These are phyloP conservation scores for Pammene aurita DNA, from an alignment of 2,888 invertebrate genomes.

Conservation along the genomic window DNA sequence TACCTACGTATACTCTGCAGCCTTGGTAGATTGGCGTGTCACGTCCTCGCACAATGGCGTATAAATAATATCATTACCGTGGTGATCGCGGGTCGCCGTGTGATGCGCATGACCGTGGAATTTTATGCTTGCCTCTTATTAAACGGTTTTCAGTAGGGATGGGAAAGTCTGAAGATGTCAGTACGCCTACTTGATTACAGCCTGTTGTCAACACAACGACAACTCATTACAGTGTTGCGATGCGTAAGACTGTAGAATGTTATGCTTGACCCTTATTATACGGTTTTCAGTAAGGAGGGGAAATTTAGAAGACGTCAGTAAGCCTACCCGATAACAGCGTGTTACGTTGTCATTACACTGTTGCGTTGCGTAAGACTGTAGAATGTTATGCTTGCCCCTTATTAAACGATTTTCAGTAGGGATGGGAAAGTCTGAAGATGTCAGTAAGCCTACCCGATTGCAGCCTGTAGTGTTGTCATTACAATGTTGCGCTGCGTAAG, in stretches of 20 bases:
- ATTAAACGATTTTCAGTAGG: conserved; percentile 39
- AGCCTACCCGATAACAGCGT: neutral
- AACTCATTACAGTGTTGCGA: neutral
- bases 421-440: conserved; percentile 3
- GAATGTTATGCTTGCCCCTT: neutral
- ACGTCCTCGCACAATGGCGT: conserved; percentile 62
- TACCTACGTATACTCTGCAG: neutral
- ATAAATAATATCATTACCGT: conserved; percentile 61
- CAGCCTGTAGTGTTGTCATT: neutral
- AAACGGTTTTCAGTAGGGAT: conserved; percentile 38
- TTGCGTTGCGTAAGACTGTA: no score
- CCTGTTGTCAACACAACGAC: no score
- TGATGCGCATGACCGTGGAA: conserved; percentile 35
- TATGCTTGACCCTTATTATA: neutral
- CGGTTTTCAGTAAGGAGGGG: conserved; percentile 32
- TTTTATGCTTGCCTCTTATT: conserved; percentile 35
- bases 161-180: neutral
- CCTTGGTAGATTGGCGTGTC: conserved; percentile 46
- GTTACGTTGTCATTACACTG: no score
- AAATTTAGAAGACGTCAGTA: neutral
- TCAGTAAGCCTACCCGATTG: neutral
- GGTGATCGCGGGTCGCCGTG: conserved; percentile 21
- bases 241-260: no score
- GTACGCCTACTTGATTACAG: neutral
- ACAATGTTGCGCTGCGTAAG: no score